Conservation (phyloP, 2,888 invertebrate species). For the Meta bourneti region DNA sequence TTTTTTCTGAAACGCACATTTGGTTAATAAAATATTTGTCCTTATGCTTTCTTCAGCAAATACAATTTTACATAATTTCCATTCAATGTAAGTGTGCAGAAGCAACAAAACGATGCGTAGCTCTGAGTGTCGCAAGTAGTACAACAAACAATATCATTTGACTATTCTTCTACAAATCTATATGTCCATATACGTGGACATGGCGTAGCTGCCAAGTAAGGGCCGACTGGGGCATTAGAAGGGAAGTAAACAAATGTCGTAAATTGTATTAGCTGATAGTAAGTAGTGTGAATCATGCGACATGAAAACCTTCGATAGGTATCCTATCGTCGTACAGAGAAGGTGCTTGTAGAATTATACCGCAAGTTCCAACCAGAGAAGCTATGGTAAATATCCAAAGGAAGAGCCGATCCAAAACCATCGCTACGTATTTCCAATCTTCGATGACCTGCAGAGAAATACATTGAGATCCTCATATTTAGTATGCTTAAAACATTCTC, state of each 20-base stretch:
- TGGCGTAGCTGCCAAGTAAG: conserved; percentile 76
- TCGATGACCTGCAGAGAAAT: conserved; percentile 89
- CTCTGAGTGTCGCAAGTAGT: neutral
- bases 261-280: conserved; percentile 26
- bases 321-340: conserved; percentile 88
- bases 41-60: neutral
- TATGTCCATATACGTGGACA: conserved; percentile 67
- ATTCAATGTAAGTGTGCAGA: conserved; percentile 13
- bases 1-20: too few species aligned
- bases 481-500: neutral
- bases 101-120: conserved; percentile 15
- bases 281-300: conserved; percentile 52
- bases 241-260: conserved; percentile 43
- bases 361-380: conserved; percentile 92
- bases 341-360: conserved; percentile 88
- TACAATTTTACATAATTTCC: neutral
- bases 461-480: conserved; percentile 32
- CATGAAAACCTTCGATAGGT: conserved; percentile 73
- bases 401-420: conserved; percentile 94
- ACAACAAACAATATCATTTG: conserved; percentile 20
- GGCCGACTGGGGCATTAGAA: conserved; percentile 62
- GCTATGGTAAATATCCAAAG: conserved; percentile 94
- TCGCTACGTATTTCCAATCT: conserved; percentile 97
- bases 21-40: neutral
- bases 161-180: conserved; percentile 67